These are phyloP conservation scores for Nerophis ophidion DNA, from an alignment of 2,113 vertebrate genomes.

Conservation along the genomic window DNA sequence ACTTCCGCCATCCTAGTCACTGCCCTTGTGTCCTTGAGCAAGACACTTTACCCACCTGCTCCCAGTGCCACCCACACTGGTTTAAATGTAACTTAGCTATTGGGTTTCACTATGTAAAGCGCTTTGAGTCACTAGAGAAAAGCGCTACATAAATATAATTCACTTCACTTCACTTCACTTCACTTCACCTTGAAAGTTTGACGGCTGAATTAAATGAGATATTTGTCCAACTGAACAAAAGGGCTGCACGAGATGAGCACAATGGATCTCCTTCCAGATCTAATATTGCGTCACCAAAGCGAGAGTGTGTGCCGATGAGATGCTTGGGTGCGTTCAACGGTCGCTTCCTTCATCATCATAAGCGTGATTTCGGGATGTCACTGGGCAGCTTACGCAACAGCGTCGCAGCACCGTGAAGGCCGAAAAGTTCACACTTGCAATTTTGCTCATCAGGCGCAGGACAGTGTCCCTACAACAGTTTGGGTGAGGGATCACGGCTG, in stretches of 20 bases:
- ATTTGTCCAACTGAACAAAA: constrained; percentile 20
- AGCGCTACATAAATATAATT: too few relatives aligned
- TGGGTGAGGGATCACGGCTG: constrained; percentile 36
- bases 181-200: background rate
- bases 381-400: background rate
- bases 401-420: constrained; percentile 14
- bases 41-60: too few relatives aligned
- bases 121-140: too few relatives aligned
- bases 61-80: too few relatives aligned
- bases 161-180: too few relatives aligned
- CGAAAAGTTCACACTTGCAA: background rate
- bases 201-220: constrained; percentile 14
- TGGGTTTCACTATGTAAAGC: too few relatives aligned
- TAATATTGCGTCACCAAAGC: constrained; percentile 1
- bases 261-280: background rate
- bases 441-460: constrained; percentile 32
- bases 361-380: background rate
- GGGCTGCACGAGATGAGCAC: background rate
- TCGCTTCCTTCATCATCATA: background rate
- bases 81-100: too few relatives aligned
- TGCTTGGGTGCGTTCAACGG: background rate
- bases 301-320: background rate
- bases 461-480: constrained; percentile 28
- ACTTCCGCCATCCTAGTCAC: too few relatives aligned
- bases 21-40: too few relatives aligned